Evolutionary conservation across 2,888 invertebrate genomes (phyloP).

Genomic region (Seladonia tumulorum): DNA sequence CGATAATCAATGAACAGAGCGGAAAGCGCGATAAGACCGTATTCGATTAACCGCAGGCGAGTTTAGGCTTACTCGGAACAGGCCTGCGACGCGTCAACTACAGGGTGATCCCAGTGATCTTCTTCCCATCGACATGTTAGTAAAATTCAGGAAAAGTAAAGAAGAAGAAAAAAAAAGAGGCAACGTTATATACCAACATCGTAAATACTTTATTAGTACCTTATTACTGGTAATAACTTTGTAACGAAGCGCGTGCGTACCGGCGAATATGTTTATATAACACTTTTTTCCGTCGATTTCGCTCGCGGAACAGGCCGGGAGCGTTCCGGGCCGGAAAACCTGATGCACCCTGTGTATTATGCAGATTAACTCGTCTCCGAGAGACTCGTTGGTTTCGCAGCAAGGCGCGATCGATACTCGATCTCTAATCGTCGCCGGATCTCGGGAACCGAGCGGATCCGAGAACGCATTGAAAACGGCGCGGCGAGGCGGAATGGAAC

Average conservation of each 20-base stretch:
- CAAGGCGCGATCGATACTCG: not conserved
- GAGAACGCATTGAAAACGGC: not conserved
- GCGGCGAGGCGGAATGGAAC: not conserved
- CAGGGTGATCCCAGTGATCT: not conserved
- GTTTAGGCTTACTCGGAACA: not conserved
- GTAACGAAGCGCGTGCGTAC: not conserved
- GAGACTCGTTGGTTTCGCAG: not conserved
- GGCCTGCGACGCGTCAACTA: not conserved
- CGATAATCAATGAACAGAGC: not conserved
- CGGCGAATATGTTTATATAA: not conserved
- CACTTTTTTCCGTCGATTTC: not conserved
- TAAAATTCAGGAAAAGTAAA: not conserved
- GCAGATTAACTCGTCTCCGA: slow-evolving; percentile 16
- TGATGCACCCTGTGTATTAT: not conserved
- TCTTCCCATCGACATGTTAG: not conserved
- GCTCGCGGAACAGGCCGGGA: not conserved
- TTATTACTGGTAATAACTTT: not conserved
- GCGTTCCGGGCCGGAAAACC: not conserved
- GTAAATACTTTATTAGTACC: not conserved
- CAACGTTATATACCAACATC: not conserved
- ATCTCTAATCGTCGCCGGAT: slow-evolving; percentile 9
- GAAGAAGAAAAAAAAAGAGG: not conserved
- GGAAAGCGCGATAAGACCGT: not conserved
- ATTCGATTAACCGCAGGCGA: not conserved
- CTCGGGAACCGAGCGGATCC: not conserved